A percentile compares a stretch with the other conserved stretches of the same genome.
Evolutionary conservation across 2,113 vertebrate genomes (phyloP).

Genomic region (Jacana jacana): DNA sequence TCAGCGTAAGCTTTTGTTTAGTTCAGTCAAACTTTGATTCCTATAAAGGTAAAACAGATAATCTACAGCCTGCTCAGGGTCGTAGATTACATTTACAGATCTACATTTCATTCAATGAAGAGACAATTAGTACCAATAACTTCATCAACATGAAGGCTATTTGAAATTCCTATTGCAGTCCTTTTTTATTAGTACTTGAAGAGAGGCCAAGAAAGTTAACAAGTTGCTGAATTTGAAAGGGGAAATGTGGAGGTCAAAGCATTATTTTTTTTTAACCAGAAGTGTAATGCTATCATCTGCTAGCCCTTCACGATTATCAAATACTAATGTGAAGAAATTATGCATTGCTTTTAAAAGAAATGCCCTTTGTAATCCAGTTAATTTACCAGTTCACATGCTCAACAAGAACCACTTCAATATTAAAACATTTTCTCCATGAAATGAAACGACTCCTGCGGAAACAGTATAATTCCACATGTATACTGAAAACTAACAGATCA

Average conservation of each 20-base stretch:
- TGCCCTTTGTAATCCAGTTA: neutral
- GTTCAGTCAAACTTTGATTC: neutral
- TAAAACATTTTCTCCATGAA: neutral
- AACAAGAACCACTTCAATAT: neutral
- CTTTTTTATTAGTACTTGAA: neutral
- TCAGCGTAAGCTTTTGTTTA: neutral
- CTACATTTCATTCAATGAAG: neutral
- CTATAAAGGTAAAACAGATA: neutral
- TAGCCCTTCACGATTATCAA: neutral
- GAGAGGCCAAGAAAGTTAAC: neutral
- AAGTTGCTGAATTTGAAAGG: slow-evolving; percentile 1
- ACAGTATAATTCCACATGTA: neutral
- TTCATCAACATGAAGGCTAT: neutral
- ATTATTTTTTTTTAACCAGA: neutral
- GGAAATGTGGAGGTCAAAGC: neutral
- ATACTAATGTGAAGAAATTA: neutral
- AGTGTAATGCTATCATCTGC: neutral
- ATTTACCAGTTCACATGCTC: neutral
- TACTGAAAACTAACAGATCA: neutral
- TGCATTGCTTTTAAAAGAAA: slow-evolving; percentile 12
- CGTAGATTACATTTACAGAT: neutral
- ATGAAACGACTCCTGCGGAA: neutral
- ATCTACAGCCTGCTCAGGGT: neutral
- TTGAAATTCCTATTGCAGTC: neutral
- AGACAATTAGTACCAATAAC: neutral